Conservation (phyloP, 2,113 vertebrate genomes). For the Thamnaconus septentrionalis region DNA sequence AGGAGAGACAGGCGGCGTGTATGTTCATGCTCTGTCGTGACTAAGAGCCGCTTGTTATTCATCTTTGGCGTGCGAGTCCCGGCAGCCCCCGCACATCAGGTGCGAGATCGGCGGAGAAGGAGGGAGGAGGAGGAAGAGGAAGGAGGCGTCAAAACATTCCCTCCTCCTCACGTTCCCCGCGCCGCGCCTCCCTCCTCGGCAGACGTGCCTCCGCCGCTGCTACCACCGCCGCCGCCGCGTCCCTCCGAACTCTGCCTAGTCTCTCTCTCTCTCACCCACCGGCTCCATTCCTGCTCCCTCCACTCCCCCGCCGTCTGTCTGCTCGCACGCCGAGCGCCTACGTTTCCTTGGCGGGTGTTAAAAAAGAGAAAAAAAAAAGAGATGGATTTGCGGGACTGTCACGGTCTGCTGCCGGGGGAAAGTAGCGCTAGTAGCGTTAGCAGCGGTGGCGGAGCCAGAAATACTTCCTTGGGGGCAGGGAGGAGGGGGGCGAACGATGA, state of each 20-base stretch:
- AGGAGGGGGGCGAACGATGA: too few relatives aligned
- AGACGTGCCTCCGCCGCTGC: slow-evolving; percentile 4
- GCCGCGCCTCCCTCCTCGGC: slow-evolving; percentile 59
- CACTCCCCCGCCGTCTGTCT: slow-evolving; percentile 11
- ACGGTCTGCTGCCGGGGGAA: too few relatives aligned
- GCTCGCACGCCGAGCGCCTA: background rate
- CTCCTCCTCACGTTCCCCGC: slow-evolving; percentile 60
- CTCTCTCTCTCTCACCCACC: slow-evolving; percentile 21
- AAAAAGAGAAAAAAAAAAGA: too few relatives aligned
- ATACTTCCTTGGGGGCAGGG: too few relatives aligned
- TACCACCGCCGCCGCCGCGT: too few relatives aligned
- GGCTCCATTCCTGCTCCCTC: slow-evolving; percentile 8
- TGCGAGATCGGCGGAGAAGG: slow-evolving; percentile 68
- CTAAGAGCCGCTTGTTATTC: slow-evolving; percentile 77
- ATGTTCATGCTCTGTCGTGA: slow-evolving; percentile 72
- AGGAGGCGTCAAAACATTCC: slow-evolving; percentile 65
- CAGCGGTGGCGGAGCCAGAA: too few relatives aligned
- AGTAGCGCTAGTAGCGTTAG: too few relatives aligned
- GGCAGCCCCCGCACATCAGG: slow-evolving; percentile 76
- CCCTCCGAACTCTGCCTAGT: slow-evolving; percentile 21
- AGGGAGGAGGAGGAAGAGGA: slow-evolving; percentile 35
- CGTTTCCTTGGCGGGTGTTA: too few relatives aligned
- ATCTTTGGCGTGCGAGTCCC: slow-evolving; percentile 74
- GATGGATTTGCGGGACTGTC: too few relatives aligned
- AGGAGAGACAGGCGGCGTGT: slow-evolving; percentile 53